Base-by-base conservation (phyloP, 2,113 vertebrate genomes). In the Cinclus mexicanus region DNA sequence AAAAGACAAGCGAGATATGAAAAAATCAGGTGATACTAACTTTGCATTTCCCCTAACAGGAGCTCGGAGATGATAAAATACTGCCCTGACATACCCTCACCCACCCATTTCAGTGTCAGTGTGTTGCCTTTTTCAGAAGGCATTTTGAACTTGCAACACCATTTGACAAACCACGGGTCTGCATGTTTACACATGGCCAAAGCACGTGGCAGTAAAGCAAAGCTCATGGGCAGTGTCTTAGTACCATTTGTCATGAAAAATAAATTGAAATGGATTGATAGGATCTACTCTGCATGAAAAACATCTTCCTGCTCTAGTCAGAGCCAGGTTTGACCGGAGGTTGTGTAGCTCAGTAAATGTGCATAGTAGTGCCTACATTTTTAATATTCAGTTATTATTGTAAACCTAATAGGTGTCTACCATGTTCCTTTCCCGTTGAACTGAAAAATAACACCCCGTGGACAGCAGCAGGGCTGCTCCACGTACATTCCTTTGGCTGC, bases 161-260 rank as follows among this genome's bases (percentile, higher is more conserved):
- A 4, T 46, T 44, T 41, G 35, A 46, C 16, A 77, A 89, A 57
- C 3, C 0, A 20, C 33, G 10, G 0, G 0, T 53, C 61, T 53
- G 19, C 28, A 1, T 1, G 2, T 60, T 29, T 56, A 7, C 50
- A 28, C 72, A 56, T 2, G 12, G 50, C 44, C 41, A 64, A 39
- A 42, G n/a, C 28, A 12, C 2, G 0, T 26, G 60, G n/a, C 50
- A 14, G 28, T 49, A 28, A 74, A 76, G 24, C 14, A 68, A 69
- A 80, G 24, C 29, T 83, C 18, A 74, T 63, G 59, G 75, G 39
- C 56, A 55, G 4, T 25, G 8, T n/a, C 78, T 57, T 17, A 4
- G 39, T 75, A 50, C 11, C 2, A 14, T 69, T 65, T 7, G 1
- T 44, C 6, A 31, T 14, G 19, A 61, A 64, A 85, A 75, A 23